These are phyloP conservation scores for Ginglymostoma cirratum DNA, from an alignment of 2,113 vertebrate species.

Conservation along the genomic window DNA sequence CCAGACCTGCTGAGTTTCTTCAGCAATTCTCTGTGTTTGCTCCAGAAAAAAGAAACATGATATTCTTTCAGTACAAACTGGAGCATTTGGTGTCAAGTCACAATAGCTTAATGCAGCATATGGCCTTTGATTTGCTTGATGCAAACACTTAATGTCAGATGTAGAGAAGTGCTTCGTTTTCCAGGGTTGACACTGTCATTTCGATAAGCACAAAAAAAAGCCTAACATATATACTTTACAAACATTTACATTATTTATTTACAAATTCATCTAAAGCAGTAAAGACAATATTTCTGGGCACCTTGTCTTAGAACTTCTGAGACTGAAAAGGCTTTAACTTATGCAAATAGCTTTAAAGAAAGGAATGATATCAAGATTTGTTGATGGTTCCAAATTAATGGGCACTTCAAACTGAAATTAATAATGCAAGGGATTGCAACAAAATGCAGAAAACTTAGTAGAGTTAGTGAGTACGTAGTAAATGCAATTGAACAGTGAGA, in stretches of 20 bases:
- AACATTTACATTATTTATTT: not conserved
- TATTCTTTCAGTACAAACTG: not conserved
- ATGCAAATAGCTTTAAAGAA: not conserved
- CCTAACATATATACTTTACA: not conserved
- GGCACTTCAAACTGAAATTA: not conserved
- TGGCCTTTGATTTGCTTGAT: not conserved
- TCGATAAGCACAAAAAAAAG: not conserved
- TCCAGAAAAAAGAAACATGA: too few relatives aligned
- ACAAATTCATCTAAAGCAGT: not conserved
- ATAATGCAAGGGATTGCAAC: not conserved
- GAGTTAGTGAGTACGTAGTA: not conserved
- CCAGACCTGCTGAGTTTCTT: too few relatives aligned
- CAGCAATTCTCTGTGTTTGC: too few relatives aligned
- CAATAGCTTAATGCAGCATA: not conserved
- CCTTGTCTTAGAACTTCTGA: not conserved
- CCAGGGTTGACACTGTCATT: not conserved
- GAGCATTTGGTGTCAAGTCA: not conserved
- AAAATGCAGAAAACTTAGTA: not conserved
- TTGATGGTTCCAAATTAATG: not conserved
- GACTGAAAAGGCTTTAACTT: not conserved
- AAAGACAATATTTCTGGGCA: not conserved
- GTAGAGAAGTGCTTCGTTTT: not conserved
- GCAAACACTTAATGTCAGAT: not conserved
- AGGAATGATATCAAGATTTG: not conserved
- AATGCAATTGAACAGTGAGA: not conserved